Conservation (phyloP, 2,888 invertebrate genomes). For the Ectemnius continuus region DNA sequence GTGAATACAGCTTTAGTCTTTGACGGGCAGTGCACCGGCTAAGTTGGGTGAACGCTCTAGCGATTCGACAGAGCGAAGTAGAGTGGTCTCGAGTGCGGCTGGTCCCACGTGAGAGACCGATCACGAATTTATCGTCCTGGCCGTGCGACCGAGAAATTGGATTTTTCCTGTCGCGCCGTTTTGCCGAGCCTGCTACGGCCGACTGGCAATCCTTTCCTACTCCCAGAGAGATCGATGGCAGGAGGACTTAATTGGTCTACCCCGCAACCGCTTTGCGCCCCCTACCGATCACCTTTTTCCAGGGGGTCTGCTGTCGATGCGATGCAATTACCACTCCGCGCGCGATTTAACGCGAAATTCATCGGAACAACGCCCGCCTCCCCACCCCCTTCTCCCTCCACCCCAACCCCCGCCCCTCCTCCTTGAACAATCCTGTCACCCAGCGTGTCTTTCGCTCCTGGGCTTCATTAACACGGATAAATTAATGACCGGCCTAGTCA, state of each 20-base stretch:
- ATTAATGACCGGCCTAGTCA: conserved; percentile 17
- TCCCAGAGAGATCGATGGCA: conserved; percentile 30
- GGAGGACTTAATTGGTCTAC: conserved; percentile 39
- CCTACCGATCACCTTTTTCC: conserved; percentile 1
- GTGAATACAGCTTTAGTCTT: too few relatives aligned
- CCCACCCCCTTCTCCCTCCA: too few relatives aligned
- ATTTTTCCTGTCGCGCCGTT: conserved; percentile 33
- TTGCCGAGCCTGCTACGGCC: conserved; percentile 16
- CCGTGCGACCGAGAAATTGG: conserved; percentile 36
- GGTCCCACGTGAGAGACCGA: conserved; percentile 25
- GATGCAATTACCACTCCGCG: conserved; percentile 47
- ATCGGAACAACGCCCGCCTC: conserved; percentile 21
- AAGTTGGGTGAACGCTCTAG: too few relatives aligned
- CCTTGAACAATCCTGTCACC: conserved; percentile 13
- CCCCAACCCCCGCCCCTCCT: too few relatives aligned
- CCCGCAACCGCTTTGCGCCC: conserved; percentile 5
- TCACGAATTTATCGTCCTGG: conserved; percentile 32
- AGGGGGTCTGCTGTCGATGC: conserved; percentile 27
- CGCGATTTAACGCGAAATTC: conserved; percentile 29
- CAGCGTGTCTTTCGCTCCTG: conserved; percentile 10
- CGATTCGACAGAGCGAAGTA: too few relatives aligned
- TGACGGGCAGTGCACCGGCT: too few relatives aligned
- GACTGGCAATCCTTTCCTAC: conserved; percentile 25
- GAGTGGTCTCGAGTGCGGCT: background rate
- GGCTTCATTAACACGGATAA: conserved; percentile 29